A percentile compares a stretch with the other conserved stretches of the same genome.
Conservation (phyloP, 64 coral and sea anemone genomes). For the Montipora efflorescens region DNA sequence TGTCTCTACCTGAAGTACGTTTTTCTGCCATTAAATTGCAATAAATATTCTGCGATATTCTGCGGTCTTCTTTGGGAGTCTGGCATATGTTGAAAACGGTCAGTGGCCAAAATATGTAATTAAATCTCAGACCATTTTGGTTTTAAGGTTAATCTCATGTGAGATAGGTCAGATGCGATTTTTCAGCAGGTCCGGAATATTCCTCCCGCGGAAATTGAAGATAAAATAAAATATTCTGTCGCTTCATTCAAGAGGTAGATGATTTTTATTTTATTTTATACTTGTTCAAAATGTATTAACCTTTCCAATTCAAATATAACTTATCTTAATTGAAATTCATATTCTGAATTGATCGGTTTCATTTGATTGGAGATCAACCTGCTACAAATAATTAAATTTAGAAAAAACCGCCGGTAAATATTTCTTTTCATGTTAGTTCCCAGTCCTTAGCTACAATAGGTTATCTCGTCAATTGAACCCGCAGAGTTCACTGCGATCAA, state of each 20-base stretch:
- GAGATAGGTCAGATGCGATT: neutral
- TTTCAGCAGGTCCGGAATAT: neutral
- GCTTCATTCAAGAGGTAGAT: neutral
- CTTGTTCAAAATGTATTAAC: neutral
- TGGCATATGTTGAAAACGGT: neutral
- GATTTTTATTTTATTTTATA: neutral
- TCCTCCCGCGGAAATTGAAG: neutral
- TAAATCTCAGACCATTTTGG: neutral
- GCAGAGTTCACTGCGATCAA: conserved; percentile 19
- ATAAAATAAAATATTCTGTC: neutral
- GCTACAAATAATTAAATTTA: conserved; percentile 1
- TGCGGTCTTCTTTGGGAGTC: neutral
- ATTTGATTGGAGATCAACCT: conserved; percentile 39
- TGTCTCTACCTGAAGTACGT: too few relatives aligned
- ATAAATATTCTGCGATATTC: neutral
- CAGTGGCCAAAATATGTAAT: neutral
- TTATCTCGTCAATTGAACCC: neutral
- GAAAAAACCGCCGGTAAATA: neutral
- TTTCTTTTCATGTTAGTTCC: neutral
- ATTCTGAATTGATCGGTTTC: conserved; percentile 24
- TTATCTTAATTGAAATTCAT: conserved; percentile 58
- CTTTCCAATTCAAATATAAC: conserved; percentile 8
- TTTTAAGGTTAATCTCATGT: neutral
- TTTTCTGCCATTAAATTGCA: too few relatives aligned
- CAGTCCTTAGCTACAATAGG: neutral